A percentile compares a stretch with the other conserved stretches of the same genome.
Conservation (phyloP, 2,113 vertebrate genomes). For the human region GRCh38 chr1:220802501-220803000, state of each 20-base stretch:
- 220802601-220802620: too few species aligned
- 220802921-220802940: background rate
- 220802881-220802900: background rate
- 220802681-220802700: background rate
- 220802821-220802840: background rate
- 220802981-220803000: background rate
- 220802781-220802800: background rate
- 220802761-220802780: background rate
- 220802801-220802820: background rate
- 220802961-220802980: background rate
- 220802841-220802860: background rate
- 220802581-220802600: too few species aligned
- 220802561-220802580: too few species aligned
- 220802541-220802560: too few species aligned
- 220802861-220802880: too few species aligned
- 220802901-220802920: background rate
- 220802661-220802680: background rate
- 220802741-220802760: background rate
- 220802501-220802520: too few species aligned
- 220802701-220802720: background rate
- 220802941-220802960: background rate
- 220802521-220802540: too few species aligned
- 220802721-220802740: background rate
- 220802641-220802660: background rate
- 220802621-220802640: background rate